Evolutionary conservation across 2,888 invertebrate species (phyloP).

Genomic region (Drosophila meridionalis): DNA sequence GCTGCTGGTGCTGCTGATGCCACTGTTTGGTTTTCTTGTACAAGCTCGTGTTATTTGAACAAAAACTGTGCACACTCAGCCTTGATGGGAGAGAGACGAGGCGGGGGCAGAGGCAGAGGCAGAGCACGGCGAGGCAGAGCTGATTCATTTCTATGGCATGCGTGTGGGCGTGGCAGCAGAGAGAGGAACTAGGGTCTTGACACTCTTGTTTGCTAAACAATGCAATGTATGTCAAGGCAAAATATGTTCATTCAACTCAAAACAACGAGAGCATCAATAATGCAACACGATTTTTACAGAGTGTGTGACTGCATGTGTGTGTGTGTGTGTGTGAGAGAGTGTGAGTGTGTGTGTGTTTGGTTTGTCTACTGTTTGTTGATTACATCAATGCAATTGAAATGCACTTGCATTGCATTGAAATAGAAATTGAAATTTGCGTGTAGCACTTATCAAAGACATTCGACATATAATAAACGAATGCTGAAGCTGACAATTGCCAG

Average conservation of each 20-base stretch:
- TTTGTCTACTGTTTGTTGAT: slow-evolving; percentile 60
- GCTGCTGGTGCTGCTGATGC: slow-evolving; percentile 37
- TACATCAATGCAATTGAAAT: slow-evolving; percentile 75
- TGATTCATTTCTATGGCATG: slow-evolving; percentile 41
- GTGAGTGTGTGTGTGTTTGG: slow-evolving; percentile 7
- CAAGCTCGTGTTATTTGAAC: slow-evolving; percentile 77
- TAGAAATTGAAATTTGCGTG: slow-evolving; percentile 58
- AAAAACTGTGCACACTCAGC: slow-evolving; percentile 59
- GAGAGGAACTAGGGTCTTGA: slow-evolving; percentile 54
- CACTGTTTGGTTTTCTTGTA: slow-evolving; percentile 73
- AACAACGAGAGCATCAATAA: slow-evolving; percentile 72
- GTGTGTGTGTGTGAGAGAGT: neutral
- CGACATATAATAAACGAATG: neutral
- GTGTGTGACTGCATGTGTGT: neutral
- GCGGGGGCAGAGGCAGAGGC: neutral
- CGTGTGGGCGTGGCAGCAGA: slow-evolving; percentile 1
- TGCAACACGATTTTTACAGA: slow-evolving; percentile 55
- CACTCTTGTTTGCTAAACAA: slow-evolving; percentile 79
- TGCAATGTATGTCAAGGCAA: slow-evolving; percentile 78
- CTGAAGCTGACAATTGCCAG: neutral
- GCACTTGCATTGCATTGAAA: slow-evolving; percentile 55
- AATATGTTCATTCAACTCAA: slow-evolving; percentile 79
- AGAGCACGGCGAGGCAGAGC: neutral
- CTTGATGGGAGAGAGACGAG: neutral
- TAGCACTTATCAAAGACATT: slow-evolving; percentile 19